phyloP scores from a whole-genome alignment of 2,888 invertebrate genomes.

The Drosophila merina region DNA sequence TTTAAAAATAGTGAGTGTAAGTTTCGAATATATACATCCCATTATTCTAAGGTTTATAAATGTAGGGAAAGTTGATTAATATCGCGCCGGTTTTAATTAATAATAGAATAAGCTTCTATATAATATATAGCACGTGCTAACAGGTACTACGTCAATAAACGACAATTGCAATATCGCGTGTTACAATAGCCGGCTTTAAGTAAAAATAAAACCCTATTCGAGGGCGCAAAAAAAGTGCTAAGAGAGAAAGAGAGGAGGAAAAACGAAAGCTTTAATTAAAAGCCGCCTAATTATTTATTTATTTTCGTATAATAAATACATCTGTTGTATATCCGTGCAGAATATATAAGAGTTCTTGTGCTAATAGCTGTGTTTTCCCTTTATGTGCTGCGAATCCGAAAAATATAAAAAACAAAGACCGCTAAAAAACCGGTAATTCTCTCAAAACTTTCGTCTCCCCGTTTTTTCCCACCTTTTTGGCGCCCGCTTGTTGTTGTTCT shows the following conservation, averaged over 20 bases:
- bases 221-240: slow-evolving; percentile 16
- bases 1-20: background rate
- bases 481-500: slow-evolving; percentile 30
- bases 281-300: slow-evolving; percentile 32
- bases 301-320: slow-evolving; percentile 10
- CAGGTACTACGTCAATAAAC: slow-evolving; percentile 21
- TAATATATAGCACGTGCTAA: slow-evolving; percentile 37
- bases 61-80: background rate
- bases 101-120: background rate
- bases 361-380: slow-evolving; percentile 17
- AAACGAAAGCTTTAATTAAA: slow-evolving; percentile 10
- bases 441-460: slow-evolving; percentile 24
- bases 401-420: slow-evolving; percentile 6
- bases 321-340: slow-evolving; percentile 6
- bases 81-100: slow-evolving; percentile 12
- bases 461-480: slow-evolving; percentile 44
- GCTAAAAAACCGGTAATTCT: slow-evolving; percentile 63
- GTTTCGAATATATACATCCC: background rate
- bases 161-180: slow-evolving; percentile 13
- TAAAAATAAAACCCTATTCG: background rate
- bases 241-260: slow-evolving; percentile 6
- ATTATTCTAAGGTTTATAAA: background rate
- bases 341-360: slow-evolving; percentile 20
- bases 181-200: slow-evolving; percentile 14
- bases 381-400: slow-evolving; percentile 43